Evolutionary conservation across 1,140 invertebrate species (phyloP).

Genomic region (Drosophila neocordata): DNA sequence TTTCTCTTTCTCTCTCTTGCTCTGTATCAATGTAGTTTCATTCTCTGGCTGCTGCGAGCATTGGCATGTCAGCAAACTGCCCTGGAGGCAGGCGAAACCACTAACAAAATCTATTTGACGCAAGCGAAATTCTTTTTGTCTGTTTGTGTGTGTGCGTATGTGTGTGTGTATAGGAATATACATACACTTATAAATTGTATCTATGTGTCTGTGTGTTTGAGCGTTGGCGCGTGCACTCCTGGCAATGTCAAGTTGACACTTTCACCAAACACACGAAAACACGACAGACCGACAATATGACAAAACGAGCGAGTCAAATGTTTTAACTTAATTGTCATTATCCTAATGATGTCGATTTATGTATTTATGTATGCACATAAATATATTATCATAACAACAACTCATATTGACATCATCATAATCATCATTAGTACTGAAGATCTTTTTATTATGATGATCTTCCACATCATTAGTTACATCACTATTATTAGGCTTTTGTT

Average conservation of each 20-base stretch:
- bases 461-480: conserved; percentile 8
- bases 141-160: conserved; percentile 6
- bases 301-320: background rate
- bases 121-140: conserved; percentile 49
- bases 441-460: background rate
- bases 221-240: conserved; percentile 75
- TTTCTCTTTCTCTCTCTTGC: background rate
- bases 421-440: background rate
- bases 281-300: conserved; percentile 16
- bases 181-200: too few species aligned
- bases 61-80: conserved; percentile 60
- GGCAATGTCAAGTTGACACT: conserved; percentile 81
- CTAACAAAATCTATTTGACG: conserved; percentile 60
- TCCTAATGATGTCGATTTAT: background rate
- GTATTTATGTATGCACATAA: too few species aligned
- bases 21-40: conserved; percentile 8
- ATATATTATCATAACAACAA: background rate
- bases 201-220: conserved; percentile 34
- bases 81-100: conserved; percentile 69
- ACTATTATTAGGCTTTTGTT: too few species aligned
- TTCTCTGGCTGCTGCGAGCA: conserved; percentile 38
- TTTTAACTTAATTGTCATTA: background rate
- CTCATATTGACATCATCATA: background rate
- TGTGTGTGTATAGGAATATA: conserved; percentile 11
- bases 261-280: conserved; percentile 69